Evolutionary conservation across 2,113 vertebrate species (phyloP).

Genomic region (Hylia prasina): DNA sequence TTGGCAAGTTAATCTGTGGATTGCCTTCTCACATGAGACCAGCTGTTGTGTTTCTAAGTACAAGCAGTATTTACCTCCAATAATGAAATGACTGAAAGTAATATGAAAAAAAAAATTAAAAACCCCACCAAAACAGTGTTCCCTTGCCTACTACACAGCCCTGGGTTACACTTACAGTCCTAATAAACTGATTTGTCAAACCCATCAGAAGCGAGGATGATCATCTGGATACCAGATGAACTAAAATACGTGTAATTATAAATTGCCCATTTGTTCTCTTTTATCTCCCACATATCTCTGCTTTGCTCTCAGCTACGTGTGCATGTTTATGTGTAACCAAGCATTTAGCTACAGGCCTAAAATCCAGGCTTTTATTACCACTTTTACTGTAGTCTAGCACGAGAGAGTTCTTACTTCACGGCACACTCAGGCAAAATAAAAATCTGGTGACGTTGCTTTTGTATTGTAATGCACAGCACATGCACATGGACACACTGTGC

Average conservation of each 20-base stretch:
- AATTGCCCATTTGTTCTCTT: slow-evolving; percentile 74
- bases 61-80: slow-evolving; percentile 66
- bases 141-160: slow-evolving; percentile 49
- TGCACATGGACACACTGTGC: background rate
- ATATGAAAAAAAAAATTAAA: background rate
- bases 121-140: slow-evolving; percentile 2
- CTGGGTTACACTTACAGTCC: slow-evolving; percentile 72
- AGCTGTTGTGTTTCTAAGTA: slow-evolving; percentile 62
- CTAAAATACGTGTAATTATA: slow-evolving; percentile 73
- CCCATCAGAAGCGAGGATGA: slow-evolving; percentile 72
- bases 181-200: slow-evolving; percentile 83
- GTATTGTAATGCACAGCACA: background rate
- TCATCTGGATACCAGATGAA: slow-evolving; percentile 81
- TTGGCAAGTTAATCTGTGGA: slow-evolving; percentile 69
- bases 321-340: slow-evolving; percentile 45
- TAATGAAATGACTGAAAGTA: slow-evolving; percentile 64
- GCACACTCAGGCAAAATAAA: background rate
- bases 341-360: background rate
- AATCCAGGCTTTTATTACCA: background rate
- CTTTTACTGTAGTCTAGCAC: background rate
- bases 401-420: background rate
- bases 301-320: background rate
- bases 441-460: background rate
- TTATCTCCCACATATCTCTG: slow-evolving; percentile 69
- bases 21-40: slow-evolving; percentile 69